Percentiles rank a stretch among this genome's conserved stretches.
Evolutionary conservation across 2,888 invertebrate genomes (phyloP).

Genomic region (Agrochola litura): DNA sequence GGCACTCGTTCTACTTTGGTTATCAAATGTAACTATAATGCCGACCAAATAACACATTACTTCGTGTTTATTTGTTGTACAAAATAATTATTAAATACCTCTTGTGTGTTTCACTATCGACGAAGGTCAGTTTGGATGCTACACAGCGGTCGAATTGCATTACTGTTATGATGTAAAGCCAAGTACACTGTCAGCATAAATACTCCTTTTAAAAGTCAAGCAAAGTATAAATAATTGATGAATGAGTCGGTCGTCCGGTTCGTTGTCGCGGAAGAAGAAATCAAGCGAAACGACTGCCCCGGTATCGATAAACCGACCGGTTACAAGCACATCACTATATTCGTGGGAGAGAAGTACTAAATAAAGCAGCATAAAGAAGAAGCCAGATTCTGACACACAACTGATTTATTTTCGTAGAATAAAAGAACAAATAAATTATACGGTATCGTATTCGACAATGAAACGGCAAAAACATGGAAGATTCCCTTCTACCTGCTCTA

Average conservation of each 20-base stretch:
- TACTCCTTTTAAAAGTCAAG: slow-evolving; percentile 77
- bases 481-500: slow-evolving; percentile 75
- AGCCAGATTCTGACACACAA: slow-evolving; percentile 64
- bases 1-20: slow-evolving; percentile 21
- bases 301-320: slow-evolving; percentile 79
- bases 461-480: slow-evolving; percentile 76
- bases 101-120: slow-evolving; percentile 13
- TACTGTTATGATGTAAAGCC: slow-evolving; percentile 74
- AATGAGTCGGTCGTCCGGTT: slow-evolving; percentile 74
- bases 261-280: slow-evolving; percentile 82
- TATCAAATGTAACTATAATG: slow-evolving; percentile 28
- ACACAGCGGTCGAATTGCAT: slow-evolving; percentile 66
- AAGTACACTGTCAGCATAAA: slow-evolving; percentile 67
- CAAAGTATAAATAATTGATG: slow-evolving; percentile 83
- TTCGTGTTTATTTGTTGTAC: not conserved
- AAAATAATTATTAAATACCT: slow-evolving; percentile 5
- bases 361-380: slow-evolving; percentile 68
- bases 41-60: slow-evolving; percentile 5
- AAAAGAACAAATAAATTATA: slow-evolving; percentile 76
- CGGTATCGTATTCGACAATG: slow-evolving; percentile 73
- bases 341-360: slow-evolving; percentile 79
- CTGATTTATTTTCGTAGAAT: slow-evolving; percentile 73
- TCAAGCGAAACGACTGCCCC: slow-evolving; percentile 79
- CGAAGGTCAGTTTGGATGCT: slow-evolving; percentile 27
- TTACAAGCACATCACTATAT: slow-evolving; percentile 74